Conservation (phyloP, 37 sponge, comb jelly and placozoan species). For the Haliclona indistincta region DNA sequence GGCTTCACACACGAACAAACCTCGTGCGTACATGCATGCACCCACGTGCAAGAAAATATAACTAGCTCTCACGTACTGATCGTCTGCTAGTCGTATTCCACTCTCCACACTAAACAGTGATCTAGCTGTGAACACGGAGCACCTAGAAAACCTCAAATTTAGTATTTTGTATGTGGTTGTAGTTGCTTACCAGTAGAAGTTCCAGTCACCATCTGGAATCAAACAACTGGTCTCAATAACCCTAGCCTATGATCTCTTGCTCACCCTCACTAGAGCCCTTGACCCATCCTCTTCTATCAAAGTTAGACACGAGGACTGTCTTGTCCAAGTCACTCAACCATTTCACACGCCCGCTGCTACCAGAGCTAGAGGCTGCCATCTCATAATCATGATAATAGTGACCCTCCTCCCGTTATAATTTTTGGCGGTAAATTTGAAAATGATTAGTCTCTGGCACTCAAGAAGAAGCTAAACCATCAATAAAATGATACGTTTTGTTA, state of each 20-base stretch:
- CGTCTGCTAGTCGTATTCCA: constrained; percentile 87
- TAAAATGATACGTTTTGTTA: too few species aligned
- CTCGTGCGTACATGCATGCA: too few species aligned
- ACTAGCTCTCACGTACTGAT: constrained; percentile 80
- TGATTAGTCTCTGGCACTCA: too few species aligned
- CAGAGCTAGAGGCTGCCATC: too few species aligned
- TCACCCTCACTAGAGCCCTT: constrained; percentile 67
- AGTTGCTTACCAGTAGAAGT: constrained; percentile 89
- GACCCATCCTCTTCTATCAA: constrained; percentile 94
- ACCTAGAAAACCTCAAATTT: constrained; percentile 41
- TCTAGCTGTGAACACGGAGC: constrained; percentile 81
- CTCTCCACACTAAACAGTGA: constrained; percentile 90
- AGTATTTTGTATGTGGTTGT: constrained; percentile 3
- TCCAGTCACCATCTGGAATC: constrained; percentile 91
- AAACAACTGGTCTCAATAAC: background rate
- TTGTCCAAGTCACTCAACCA: constrained; percentile 94
- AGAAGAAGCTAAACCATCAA: too few species aligned
- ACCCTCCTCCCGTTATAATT: too few species aligned
- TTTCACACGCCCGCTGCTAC: constrained; percentile 59
- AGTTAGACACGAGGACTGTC: constrained; percentile 84
- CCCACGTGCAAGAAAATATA: too few species aligned
- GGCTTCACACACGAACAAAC: too few species aligned
- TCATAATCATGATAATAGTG: too few species aligned
- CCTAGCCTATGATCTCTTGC: background rate
- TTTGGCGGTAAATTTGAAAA: too few species aligned